Base-by-base conservation (phyloP, 2,113 vertebrate species). In the Protomyctophum bolini region DNA sequence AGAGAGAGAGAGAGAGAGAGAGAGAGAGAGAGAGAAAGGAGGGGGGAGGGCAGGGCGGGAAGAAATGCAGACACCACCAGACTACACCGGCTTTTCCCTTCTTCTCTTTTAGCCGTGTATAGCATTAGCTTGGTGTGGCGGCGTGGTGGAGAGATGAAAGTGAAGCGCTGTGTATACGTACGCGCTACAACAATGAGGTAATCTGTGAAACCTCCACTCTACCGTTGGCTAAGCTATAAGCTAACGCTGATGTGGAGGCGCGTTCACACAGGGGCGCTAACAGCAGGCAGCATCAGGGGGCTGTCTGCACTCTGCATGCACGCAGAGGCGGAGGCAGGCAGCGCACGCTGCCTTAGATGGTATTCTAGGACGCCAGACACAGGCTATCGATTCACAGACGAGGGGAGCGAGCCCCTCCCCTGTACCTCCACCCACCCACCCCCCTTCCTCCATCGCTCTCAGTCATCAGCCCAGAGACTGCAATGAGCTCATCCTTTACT, bases 401-500 rank as follows among this genome's bases (percentile, higher is more conserved):
- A 77, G 81, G 72, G 21, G 33, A 72, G 58, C 46, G 52, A 68
- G 78, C 79, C 83, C 84, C 82, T 75, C 84, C 80, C 12, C 14
- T 64, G 14, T 60, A 47, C 52, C 65, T 57, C 58, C 62, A 48
- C 8, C 9, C 60, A 47, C 58, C 15, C 8, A 6, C 64, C 51
- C 10, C 73, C 66, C 68, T 79, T 54, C 83, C 84, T 75, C 73
- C 51, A 41, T 41, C 33, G 81, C 14, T 49, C 70, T 47, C 58
- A 70, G 84, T 85, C 88, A 83, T 86, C 86, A 85, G 76, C 86
- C 82, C 78, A 75, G 85, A 84, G 85, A 89, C 90, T 89, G 90
- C 89, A 90, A 91, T 91, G 90, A 91, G 88, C 89, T 89, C 90
- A 88, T 87, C 89, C 74, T 81, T 84, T 74, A 50, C 66, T 72